Evolutionary conservation across 2,113 vertebrate species (phyloP).

Genomic region (Myxocyprinus asiaticus): DNA sequence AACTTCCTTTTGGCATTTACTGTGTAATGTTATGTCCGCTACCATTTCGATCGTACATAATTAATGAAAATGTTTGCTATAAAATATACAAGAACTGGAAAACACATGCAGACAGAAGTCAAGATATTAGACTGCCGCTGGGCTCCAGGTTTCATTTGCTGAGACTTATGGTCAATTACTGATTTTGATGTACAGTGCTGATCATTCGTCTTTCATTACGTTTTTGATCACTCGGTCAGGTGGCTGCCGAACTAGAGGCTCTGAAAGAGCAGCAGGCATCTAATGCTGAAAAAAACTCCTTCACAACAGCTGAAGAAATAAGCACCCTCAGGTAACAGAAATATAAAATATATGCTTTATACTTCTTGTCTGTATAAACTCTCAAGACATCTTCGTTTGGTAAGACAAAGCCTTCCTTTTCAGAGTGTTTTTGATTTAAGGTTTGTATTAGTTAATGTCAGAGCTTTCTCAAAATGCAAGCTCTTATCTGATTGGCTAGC

Average conservation of each 20-base stretch:
- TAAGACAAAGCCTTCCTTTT: too few species aligned
- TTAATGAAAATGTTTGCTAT: conserved; percentile 1
- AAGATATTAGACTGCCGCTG: too few species aligned
- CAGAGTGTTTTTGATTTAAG: too few species aligned
- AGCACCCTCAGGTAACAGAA: conserved; percentile 67
- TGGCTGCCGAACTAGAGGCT: conserved; percentile 70
- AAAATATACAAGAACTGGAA: neutral
- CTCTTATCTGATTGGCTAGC: too few species aligned
- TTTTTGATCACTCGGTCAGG: conserved; percentile 56
- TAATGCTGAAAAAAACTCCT: conserved; percentile 57
- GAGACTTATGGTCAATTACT: too few species aligned
- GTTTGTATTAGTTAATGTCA: too few species aligned
- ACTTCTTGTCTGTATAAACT: neutral
- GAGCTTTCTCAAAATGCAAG: too few species aligned
- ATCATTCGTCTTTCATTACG: neutral
- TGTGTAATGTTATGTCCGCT: neutral
- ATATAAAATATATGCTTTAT: neutral
- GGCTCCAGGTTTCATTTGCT: conserved; percentile 9
- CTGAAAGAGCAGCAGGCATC: conserved; percentile 68
- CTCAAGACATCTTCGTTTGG: too few species aligned
- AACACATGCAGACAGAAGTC: neutral
- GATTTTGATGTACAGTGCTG: neutral
- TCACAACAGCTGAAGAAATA: conserved; percentile 68
- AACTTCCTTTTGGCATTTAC: conserved; percentile 4
- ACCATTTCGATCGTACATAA: neutral